Conservation (phyloP, 2,888 invertebrate species). For the Pristionchus entomophagus region DNA sequence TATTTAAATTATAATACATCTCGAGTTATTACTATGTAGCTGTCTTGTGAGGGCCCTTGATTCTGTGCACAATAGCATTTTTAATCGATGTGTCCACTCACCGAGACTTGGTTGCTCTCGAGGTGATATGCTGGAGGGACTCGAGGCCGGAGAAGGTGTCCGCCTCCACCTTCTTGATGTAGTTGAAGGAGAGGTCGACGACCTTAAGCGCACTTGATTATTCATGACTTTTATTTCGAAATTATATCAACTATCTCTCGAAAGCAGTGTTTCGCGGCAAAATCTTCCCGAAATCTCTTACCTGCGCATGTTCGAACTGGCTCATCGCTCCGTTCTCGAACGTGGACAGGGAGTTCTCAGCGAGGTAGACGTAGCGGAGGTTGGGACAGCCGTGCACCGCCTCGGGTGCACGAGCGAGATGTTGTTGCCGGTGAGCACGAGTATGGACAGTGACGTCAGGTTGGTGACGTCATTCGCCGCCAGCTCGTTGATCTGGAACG, state of each 20-base stretch:
- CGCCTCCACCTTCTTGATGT: slow-evolving; percentile 67
- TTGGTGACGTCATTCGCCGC: slow-evolving; percentile 64
- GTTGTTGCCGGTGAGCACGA: slow-evolving; percentile 73
- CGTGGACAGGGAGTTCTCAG: slow-evolving; percentile 71
- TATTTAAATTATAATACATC: background rate
- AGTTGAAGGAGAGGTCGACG: slow-evolving; percentile 75
- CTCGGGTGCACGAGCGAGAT: slow-evolving; percentile 72
- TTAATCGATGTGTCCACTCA: background rate
- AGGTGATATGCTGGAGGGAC: slow-evolving; percentile 74
- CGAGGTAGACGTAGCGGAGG: slow-evolving; percentile 74
- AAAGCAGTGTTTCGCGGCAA: no score
- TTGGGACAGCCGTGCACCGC: slow-evolving; percentile 70
- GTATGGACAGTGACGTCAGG: slow-evolving; percentile 70
- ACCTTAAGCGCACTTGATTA: slow-evolving; percentile 60
- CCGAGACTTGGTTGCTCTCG: slow-evolving; percentile 73
- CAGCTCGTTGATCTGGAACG: slow-evolving; percentile 66
- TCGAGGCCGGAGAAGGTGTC: slow-evolving; percentile 73
- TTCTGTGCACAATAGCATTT: no score
- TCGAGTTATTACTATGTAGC: no score
- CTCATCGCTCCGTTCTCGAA: slow-evolving; percentile 85
- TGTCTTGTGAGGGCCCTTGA: no score
- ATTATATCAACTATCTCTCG: no score
- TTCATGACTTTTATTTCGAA: no score
- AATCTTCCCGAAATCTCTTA: slow-evolving; percentile 52
- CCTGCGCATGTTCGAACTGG: slow-evolving; percentile 71